These are phyloP conservation scores for Luperina nickerlii DNA, from an alignment of 2,888 invertebrate genomes.

Conservation along the genomic window DNA sequence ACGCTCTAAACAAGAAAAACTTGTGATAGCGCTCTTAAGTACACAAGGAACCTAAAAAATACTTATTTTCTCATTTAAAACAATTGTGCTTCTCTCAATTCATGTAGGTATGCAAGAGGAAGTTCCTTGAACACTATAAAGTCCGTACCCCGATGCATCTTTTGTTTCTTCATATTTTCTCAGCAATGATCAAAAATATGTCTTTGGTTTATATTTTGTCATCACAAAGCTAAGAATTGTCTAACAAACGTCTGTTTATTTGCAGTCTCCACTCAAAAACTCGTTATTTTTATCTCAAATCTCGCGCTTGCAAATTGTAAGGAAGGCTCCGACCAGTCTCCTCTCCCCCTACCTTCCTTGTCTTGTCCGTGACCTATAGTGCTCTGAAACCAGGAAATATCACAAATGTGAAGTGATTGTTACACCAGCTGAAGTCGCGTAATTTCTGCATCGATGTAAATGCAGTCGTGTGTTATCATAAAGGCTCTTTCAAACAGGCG, in stretches of 20 bases:
- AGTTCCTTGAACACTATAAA: not conserved
- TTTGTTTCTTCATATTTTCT: not conserved
- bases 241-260: not conserved
- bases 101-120: not conserved
- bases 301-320: not conserved
- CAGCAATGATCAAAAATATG: not conserved
- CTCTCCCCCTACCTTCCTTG: constrained; percentile 32
- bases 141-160: not conserved
- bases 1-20: no score
- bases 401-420: constrained; percentile 48
- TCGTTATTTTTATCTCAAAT: not conserved
- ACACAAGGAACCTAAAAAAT: no score
- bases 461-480: constrained; percentile 10
- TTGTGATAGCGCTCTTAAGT: no score
- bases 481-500: no score
- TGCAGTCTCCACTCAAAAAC: not conserved
- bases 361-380: constrained; percentile 56
- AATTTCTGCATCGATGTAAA: constrained; percentile 31
- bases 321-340: constrained; percentile 7
- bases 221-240: not conserved
- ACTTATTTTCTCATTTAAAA: not conserved
- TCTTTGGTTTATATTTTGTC: not conserved
- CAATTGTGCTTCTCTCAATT: not conserved
- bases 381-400: constrained; percentile 53
- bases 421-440: constrained; percentile 22